Percentiles rank a stretch among this genome's conserved stretches.
phyloP scores from a whole-genome alignment of 1,140 invertebrate genomes.

The Hyposmocoma kahamanoa region DNA sequence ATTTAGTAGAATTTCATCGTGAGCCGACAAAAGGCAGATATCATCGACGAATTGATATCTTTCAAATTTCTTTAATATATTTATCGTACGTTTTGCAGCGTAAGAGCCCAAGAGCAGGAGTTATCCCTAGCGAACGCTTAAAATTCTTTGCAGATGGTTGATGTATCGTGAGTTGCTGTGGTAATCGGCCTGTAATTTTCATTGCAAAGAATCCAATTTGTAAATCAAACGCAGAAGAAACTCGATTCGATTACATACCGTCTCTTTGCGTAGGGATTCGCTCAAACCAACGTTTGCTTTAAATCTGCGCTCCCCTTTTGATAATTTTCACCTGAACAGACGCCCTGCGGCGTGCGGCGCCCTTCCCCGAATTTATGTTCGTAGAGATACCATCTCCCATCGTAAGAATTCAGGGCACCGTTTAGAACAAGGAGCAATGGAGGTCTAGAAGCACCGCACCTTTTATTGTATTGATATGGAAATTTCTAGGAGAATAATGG shows the following conservation, averaged over 20 bases:
- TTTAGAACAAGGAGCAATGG: slow-evolving; percentile 9
- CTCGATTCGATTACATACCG: not conserved
- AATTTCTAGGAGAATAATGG: not conserved
- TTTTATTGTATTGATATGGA: not conserved
- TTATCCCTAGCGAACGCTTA: no score
- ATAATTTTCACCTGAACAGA: slow-evolving; percentile 65
- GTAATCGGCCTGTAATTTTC: no score
- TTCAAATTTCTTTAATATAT: no score
- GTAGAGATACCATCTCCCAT: slow-evolving; percentile 52
- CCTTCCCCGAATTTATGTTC: slow-evolving; percentile 53
- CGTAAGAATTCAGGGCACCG: slow-evolving; percentile 41
- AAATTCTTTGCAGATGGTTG: no score
- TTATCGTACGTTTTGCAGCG: no score
- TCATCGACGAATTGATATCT: no score
- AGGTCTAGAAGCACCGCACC: no score
- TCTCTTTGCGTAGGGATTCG: not conserved
- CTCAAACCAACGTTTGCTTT: slow-evolving; percentile 47
- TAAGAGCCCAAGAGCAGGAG: no score
- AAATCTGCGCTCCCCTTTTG: slow-evolving; percentile 58
- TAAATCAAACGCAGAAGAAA: not conserved
- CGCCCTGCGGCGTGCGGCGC: slow-evolving; percentile 21
- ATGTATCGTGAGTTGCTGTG: no score
- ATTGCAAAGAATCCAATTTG: no score
- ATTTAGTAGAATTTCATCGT: no score
- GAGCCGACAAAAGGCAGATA: no score